Percentiles rank a stretch among this genome's conserved stretches.
phyloP scores from a whole-genome alignment of 2,797 vertebrate species.

The Neostethus bicornis region DNA sequence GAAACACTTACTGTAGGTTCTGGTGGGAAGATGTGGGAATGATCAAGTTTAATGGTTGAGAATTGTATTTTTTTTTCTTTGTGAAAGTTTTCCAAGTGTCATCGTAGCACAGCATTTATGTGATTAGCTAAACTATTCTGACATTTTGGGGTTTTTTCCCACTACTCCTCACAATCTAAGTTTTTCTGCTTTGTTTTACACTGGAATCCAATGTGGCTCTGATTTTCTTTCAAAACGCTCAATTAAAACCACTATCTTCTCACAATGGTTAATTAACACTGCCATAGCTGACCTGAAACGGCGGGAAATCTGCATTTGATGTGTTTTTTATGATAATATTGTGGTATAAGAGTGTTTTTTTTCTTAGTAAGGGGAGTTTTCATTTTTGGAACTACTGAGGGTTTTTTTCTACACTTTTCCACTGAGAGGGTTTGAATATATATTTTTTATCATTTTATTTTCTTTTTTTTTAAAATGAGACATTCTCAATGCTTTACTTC shows the following conservation, averaged over 20 bases:
- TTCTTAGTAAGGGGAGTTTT: conserved; percentile 56
- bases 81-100: conserved; percentile 50
- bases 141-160: conserved; percentile 40
- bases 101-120: conserved; percentile 38
- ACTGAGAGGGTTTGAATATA: conserved; percentile 52
- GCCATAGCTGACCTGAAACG: conserved; percentile 56
- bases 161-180: conserved; percentile 35
- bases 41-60: conserved; percentile 3
- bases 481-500: conserved; percentile 70
- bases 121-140: conserved; percentile 35
- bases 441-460: conserved; percentile 41
- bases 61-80: conserved; percentile 31
- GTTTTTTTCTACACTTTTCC: conserved; percentile 61
- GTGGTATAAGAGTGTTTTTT: conserved; percentile 57
- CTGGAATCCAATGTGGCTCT: conserved; percentile 69
- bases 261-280: conserved; percentile 52
- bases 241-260: conserved; percentile 62
- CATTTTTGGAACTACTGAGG: conserved; percentile 81
- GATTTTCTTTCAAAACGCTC: conserved; percentile 44
- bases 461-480: conserved; percentile 43
- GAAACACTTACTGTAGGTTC: conserved; percentile 34
- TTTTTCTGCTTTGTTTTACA: conserved; percentile 66
- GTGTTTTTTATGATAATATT: conserved; percentile 65
- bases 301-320: conserved; percentile 35
- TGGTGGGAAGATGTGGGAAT: conserved; percentile 8